Evolutionary conservation across 2,888 invertebrate species (phyloP).

Genomic region (Andricus curvator): DNA sequence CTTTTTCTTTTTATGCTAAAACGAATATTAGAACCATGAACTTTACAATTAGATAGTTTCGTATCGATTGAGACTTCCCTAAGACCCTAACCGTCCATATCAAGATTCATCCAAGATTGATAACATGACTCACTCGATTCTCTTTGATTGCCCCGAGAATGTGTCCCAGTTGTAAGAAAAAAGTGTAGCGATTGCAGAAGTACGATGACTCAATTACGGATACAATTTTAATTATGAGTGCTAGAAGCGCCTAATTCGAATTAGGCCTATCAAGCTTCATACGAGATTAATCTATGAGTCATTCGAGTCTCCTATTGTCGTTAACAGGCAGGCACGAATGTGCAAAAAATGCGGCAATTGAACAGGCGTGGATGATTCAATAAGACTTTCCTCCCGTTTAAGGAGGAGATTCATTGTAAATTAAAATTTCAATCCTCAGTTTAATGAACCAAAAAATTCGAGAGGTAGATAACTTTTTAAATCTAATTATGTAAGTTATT

Average conservation of each 20-base stretch:
- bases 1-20: no score
- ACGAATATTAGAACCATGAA: no score
- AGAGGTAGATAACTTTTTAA: no score
- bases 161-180: not conserved
- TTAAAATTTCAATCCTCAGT: not conserved
- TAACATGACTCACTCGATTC: conserved; percentile 21
- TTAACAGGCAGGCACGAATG: not conserved
- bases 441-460: not conserved
- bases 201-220: conserved; percentile 32
- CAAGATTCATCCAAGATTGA: not conserved
- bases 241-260: conserved; percentile 38
- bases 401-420: not conserved
- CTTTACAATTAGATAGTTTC: no score
- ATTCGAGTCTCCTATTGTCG: conserved; percentile 38
- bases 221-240: conserved; percentile 26
- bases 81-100: no score
- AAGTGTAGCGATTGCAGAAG: conserved; percentile 13
- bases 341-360: not conserved
- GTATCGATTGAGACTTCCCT: no score
- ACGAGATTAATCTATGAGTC: conserved; percentile 38
- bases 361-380: conserved; percentile 16
- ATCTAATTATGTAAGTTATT: no score
- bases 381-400: not conserved
- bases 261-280: conserved; percentile 35
- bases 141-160: conserved; percentile 1